These are phyloP conservation scores for Neosilurus hyrtlii DNA, from an alignment of 2,797 vertebrate species.

Conservation along the genomic window DNA sequence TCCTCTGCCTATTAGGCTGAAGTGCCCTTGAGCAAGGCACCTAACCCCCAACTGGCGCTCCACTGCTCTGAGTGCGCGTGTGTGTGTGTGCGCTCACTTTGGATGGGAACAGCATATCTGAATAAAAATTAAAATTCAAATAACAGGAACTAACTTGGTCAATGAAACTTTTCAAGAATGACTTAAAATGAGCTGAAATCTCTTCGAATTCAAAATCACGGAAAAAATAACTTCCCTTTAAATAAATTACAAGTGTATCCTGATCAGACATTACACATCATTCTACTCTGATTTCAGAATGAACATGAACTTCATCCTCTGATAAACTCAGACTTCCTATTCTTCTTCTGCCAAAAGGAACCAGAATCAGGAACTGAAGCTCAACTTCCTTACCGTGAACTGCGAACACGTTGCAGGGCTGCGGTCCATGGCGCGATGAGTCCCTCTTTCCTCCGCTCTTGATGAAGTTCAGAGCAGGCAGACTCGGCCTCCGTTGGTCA, in stretches of 20 bases:
- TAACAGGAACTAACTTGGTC: not conserved
- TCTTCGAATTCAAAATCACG: not conserved
- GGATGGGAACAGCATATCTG: no score
- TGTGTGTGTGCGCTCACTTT: no score
- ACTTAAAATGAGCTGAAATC: not conserved
- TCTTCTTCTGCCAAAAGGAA: not conserved
- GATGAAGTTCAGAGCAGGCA: conserved; percentile 93
- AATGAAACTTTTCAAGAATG: not conserved
- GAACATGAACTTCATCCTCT: not conserved
- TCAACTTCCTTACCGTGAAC: conserved; percentile 85
- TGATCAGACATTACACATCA: not conserved
- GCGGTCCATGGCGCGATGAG: conserved; percentile 81
- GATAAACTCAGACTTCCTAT: conserved; percentile 6
- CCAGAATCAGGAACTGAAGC: not conserved
- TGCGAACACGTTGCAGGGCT: conserved; percentile 89
- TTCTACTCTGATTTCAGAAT: not conserved
- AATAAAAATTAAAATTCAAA: no score
- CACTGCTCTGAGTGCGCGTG: no score
- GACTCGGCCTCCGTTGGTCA: conserved; percentile 96
- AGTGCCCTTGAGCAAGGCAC: no score
- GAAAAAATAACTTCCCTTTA: no score
- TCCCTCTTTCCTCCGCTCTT: conserved; percentile 89
- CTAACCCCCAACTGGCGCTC: no score
- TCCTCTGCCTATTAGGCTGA: no score
- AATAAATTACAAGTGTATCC: not conserved